Evolutionary conservation across 2,797 vertebrate species (phyloP).

Genomic region (Cichlasoma orientale): DNA sequence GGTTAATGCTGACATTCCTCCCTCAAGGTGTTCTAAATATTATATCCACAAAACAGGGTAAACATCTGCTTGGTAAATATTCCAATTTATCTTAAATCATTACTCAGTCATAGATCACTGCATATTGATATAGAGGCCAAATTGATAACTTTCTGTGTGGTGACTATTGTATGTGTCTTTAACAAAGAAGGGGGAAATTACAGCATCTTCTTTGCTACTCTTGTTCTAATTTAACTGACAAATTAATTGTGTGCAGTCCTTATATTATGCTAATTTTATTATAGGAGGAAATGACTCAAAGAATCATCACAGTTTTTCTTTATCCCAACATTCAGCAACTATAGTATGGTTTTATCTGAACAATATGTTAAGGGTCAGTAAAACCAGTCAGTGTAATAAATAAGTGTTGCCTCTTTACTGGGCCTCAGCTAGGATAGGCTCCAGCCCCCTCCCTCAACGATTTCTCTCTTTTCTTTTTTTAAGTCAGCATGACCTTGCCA

Average conservation of each 20-base stretch:
- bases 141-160: no score
- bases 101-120: not conserved
- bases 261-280: no score
- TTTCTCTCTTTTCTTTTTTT: not conserved
- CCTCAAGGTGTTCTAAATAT: not conserved
- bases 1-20: not conserved
- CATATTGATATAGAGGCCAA: not conserved
- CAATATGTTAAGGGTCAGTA: not conserved
- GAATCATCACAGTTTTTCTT: no score
- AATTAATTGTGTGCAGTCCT: no score
- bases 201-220: no score
- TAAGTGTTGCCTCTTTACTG: not conserved
- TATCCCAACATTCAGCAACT: not conserved
- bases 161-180: no score
- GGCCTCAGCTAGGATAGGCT: not conserved
- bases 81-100: fast-evolving
- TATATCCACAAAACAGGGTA: not conserved
- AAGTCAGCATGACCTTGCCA: not conserved
- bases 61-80: not conserved
- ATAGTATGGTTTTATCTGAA: not conserved
- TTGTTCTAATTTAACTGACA: no score
- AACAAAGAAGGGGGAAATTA: no score
- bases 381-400: not conserved
- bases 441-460: not conserved
- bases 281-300: no score